Conservation (phyloP, 2,113 vertebrate genomes). For the Syngnathus floridae region DNA sequence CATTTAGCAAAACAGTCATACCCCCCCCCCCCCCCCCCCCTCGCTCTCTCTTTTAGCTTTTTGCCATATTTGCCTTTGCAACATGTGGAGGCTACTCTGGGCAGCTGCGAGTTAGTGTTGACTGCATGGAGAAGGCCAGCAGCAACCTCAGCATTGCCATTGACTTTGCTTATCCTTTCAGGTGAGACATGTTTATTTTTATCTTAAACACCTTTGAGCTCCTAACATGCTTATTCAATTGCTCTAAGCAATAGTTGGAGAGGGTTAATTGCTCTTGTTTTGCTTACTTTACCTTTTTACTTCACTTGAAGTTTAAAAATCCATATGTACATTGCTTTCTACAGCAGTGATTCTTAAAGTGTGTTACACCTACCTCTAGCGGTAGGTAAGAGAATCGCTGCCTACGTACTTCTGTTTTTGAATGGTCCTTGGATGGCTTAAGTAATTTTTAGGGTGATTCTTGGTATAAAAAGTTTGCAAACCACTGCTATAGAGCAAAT, state of each 20-base stretch:
- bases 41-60: conserved; percentile 79
- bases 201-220: not conserved
- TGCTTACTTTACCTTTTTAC: not conserved
- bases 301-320: not conserved
- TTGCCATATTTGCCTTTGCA: conserved; percentile 98
- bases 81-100: conserved; percentile 98
- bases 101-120: conserved; percentile 89
- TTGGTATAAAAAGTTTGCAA: not conserved
- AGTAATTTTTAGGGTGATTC: not conserved
- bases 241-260: not conserved
- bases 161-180: conserved; percentile 92
- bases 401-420: not conserved
- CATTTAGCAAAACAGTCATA: not conserved
- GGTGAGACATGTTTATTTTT: conserved; percentile 67
- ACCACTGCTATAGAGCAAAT: not conserved
- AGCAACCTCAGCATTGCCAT: conserved; percentile 92
- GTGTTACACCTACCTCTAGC: not conserved
- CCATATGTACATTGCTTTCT: not conserved
- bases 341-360: not conserved
- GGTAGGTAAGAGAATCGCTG: not conserved
- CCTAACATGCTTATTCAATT: not conserved
- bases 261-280: not conserved
- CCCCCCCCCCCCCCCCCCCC: no score
- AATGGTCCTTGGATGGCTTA: not conserved
- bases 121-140: conserved; percentile 91